Percentiles rank a stretch among this genome's conserved stretches.
Evolutionary conservation across 1,140 invertebrate genomes (phyloP).

Genomic region (Drosophila rhopaloa): DNA sequence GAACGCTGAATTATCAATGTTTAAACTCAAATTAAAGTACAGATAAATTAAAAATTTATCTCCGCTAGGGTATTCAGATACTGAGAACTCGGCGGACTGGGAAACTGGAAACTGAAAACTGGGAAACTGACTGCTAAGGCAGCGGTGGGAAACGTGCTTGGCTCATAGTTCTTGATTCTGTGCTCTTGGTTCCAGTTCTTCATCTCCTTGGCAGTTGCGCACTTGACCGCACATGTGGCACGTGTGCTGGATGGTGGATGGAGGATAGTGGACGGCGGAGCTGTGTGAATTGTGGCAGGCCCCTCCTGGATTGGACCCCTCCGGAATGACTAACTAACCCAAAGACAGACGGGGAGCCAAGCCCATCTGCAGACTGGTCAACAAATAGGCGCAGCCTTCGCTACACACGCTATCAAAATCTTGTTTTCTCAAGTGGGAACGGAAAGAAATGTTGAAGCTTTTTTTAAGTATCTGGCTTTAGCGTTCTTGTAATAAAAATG

Average conservation of each 20-base stretch:
- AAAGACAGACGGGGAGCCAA: conserved; percentile 36
- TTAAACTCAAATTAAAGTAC: no score
- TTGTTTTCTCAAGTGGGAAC: conserved; percentile 30
- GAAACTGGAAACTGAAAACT: conserved; percentile 34
- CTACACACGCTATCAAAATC: conserved; percentile 39
- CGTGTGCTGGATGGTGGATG: conserved; percentile 48
- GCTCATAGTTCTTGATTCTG: conserved; percentile 33
- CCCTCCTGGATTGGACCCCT: conserved; percentile 1
- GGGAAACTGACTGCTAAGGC: conserved; percentile 37
- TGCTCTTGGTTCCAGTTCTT: conserved; percentile 36
- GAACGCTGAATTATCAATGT: no score
- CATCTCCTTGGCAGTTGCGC: conserved; percentile 59
- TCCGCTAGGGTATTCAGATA: conserved; percentile 18
- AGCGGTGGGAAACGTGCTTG: conserved; percentile 58
- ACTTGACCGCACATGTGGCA: conserved; percentile 79
- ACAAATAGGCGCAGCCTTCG: conserved; percentile 35
- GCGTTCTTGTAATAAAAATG: no score
- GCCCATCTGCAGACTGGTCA: conserved; percentile 46
- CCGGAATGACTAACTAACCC: conserved; percentile 46
- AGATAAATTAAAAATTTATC: no score
- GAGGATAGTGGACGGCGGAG: conserved; percentile 9
- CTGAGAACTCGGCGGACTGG: conserved; percentile 6
- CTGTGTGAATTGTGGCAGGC: conserved; percentile 44
- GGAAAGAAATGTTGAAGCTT: neutral
- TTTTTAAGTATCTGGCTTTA: no score